Conservation (phyloP, 1,140 invertebrate genomes). For the Camponotus floridanus region DNA sequence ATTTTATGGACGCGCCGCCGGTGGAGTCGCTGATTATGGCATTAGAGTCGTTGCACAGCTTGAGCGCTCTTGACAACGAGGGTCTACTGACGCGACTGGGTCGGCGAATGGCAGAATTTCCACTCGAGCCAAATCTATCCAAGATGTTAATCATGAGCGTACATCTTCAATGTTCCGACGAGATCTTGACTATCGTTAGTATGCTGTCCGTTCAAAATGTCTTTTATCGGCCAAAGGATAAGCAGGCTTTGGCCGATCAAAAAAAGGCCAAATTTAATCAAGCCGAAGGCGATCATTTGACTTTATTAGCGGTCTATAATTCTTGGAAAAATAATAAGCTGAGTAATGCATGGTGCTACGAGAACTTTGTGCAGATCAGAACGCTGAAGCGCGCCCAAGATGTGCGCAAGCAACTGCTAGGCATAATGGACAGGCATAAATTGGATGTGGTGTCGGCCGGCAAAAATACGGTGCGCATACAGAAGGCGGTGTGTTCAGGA, state of each 20-base stretch:
- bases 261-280: constrained; percentile 99
- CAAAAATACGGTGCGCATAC: constrained; percentile 97
- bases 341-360: constrained; percentile 99
- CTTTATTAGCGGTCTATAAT: constrained; percentile 99
- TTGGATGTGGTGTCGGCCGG: constrained; percentile 98
- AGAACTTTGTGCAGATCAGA: constrained; percentile 99
- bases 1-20: constrained; percentile 99
- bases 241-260: constrained; percentile 99
- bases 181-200: constrained; percentile 99
- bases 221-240: constrained; percentile 98
- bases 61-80: constrained; percentile 99
- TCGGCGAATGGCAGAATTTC: constrained; percentile 99
- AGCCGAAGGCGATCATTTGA: constrained; percentile 99
- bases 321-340: constrained; percentile 99
- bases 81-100: constrained; percentile 97
- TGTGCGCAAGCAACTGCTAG: constrained; percentile 98
- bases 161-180: constrained; percentile 98
- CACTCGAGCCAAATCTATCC: constrained; percentile 98
- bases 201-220: constrained; percentile 99
- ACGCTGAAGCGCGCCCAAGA: constrained; percentile 99
- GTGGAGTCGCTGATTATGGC: constrained; percentile 99
- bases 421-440: constrained; percentile 99
- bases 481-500: constrained; percentile 99
- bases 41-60: constrained; percentile 97
- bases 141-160: constrained; percentile 99